Evolutionary conservation across 2,888 invertebrate species (phyloP).

Genomic region (Euspilapteryx auroguttella): DNA sequence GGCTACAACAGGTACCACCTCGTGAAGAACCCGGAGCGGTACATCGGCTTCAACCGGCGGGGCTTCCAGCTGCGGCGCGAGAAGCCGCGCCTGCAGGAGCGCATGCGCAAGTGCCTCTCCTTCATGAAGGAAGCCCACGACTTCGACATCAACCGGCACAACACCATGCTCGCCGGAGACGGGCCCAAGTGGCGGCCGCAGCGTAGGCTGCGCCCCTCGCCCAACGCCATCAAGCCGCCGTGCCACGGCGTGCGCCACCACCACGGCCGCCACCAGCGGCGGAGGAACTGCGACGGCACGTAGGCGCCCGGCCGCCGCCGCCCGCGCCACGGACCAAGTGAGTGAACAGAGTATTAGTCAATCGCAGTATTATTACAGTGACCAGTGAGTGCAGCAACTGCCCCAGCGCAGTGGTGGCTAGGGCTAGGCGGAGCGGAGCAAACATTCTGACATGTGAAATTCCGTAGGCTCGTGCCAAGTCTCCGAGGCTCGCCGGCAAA

Average conservation of each 20-base stretch:
- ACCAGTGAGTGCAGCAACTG: constrained; percentile 36
- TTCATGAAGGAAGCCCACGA: constrained; percentile 65
- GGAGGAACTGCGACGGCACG: constrained; percentile 52
- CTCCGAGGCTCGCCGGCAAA: too few relatives aligned
- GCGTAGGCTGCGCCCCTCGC: constrained; percentile 38
- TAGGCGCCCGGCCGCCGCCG: constrained; percentile 28
- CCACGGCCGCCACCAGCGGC: constrained; percentile 44
- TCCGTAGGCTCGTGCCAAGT: constrained; percentile 55
- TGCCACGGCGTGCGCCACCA: constrained; percentile 45
- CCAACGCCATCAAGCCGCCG: constrained; percentile 38
- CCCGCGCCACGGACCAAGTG: constrained; percentile 51
- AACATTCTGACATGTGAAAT: constrained; percentile 53
- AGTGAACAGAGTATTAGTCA: constrained; percentile 61
- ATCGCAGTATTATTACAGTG: constrained; percentile 62
- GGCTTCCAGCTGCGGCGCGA: constrained; percentile 57
- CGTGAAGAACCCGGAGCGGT: constrained; percentile 60
- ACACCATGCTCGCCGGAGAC: constrained; percentile 55
- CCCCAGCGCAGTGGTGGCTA: constrained; percentile 48
- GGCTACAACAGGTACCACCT: constrained; percentile 67
- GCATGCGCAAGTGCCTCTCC: constrained; percentile 60
- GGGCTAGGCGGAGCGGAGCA: constrained; percentile 51
- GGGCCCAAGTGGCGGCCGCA: constrained; percentile 15
- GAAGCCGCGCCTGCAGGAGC: constrained; percentile 35
- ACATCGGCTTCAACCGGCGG: constrained; percentile 65
- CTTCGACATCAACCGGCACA: constrained; percentile 66